Evolutionary conservation across 2,888 invertebrate species (phyloP).

Genomic region (Eristalis tenax): DNA sequence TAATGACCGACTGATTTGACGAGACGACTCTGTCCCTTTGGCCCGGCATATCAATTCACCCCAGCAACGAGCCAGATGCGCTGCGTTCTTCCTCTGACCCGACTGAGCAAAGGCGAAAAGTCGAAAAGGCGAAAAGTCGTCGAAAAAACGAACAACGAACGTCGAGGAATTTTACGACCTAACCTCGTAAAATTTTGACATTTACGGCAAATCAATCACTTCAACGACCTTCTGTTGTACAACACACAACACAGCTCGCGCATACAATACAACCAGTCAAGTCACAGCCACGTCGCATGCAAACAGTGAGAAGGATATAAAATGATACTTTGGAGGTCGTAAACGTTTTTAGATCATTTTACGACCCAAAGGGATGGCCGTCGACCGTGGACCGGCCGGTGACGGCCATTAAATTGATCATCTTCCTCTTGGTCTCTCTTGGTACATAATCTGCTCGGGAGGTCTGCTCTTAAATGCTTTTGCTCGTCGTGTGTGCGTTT

Average conservation of each 20-base stretch:
- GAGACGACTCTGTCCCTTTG: not conserved
- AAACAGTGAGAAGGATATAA: slow-evolving; percentile 31
- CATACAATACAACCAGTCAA: slow-evolving; percentile 18
- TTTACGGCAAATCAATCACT: slow-evolving; percentile 70
- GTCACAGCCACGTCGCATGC: slow-evolving; percentile 4
- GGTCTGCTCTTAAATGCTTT: slow-evolving; percentile 48
- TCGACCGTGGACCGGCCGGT: slow-evolving; percentile 11
- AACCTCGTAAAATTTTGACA: slow-evolving; percentile 68
- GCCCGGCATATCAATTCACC: slow-evolving; percentile 10
- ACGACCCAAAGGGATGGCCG: slow-evolving; percentile 44
- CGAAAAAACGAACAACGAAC: not conserved
- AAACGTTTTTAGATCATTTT: slow-evolving; percentile 63
- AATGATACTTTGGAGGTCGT: slow-evolving; percentile 58
- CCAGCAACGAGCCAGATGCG: slow-evolving; percentile 26
- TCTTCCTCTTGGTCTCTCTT: slow-evolving; percentile 19
- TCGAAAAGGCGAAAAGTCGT: slow-evolving; percentile 8
- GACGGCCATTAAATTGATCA: slow-evolving; percentile 59
- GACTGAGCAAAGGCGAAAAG: not conserved
- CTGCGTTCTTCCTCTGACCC: slow-evolving; percentile 3
- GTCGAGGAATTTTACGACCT: slow-evolving; percentile 45
- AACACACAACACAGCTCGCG: slow-evolving; percentile 37
- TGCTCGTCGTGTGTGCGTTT: slow-evolving; percentile 17
- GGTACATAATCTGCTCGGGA: slow-evolving; percentile 41
- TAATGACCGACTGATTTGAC: slow-evolving; percentile 27
- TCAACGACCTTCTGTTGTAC: slow-evolving; percentile 65